Base-by-base conservation (phyloP, 2,113 vertebrate genomes). In the Cynoglossus semilaevis region DNA sequence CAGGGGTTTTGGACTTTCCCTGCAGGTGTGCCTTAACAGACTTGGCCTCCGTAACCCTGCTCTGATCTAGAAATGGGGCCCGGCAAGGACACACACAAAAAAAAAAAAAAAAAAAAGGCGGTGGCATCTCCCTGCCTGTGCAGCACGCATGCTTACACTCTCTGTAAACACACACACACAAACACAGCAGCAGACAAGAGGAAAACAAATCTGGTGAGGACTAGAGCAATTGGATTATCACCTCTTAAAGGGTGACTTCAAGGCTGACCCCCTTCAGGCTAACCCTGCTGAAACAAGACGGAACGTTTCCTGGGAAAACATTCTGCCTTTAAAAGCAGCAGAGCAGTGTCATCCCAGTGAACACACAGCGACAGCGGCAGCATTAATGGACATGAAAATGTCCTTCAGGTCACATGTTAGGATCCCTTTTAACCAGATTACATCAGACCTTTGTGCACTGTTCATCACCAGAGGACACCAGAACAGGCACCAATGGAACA, bases 141-240 rank as follows among this genome's bases (percentile, higher is more conserved):
- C 57, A 65, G 22, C 60, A 63, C 67, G 59, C 71, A 68, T 52
- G 71, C 76, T 76, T 80, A 72, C 72, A 78, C 75, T 57, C 71
- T 70, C 62, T 71, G 59, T 81, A 75, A 78, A 82, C 80, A 80
- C 73, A 74, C 75, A 76, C 69, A 76, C 69, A 70, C 58, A 63
- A 56, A 76, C 55, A 75, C 63, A 66, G 74, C 15, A 71, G 67
- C 79, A 75, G 78, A 82, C 75, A 74, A 75, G 77, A 70, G 79
- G 80, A 83, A 88, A 88, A 88, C 83, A 87, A 88, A 85, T 85
- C 84, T 82, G 83, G 63, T 75, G 73, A 84, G 80, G 80, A 88
- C 88, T 83, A 69, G 81, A 77, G 82, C 83, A 87, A 90, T 89
- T 87, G 87, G 91, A 91, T 91, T 91, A 92, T 89, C 89, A 85